Percentiles rank a stretch among this genome's conserved stretches.
Evolutionary conservation across 2,113 vertebrate genomes (phyloP).

Genomic region (Macquaria australasica): DNA sequence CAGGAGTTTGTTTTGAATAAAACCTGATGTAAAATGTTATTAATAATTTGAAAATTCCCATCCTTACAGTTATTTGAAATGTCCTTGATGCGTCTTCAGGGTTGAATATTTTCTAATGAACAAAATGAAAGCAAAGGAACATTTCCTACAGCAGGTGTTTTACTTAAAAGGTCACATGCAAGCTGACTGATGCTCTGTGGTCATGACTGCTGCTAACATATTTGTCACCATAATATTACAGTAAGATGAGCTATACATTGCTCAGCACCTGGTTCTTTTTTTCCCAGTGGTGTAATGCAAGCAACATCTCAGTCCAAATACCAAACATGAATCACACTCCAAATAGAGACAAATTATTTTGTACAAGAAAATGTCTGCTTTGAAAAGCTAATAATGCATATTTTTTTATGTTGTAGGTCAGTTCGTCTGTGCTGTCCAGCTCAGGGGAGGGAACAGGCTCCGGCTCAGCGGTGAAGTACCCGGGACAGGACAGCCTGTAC

Average conservation of each 20-base stretch:
- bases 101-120: background rate
- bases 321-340: constrained; percentile 4
- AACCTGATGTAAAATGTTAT: background rate
- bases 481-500: constrained; percentile 93
- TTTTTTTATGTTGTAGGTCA: constrained; percentile 81
- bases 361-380: background rate
- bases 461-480: constrained; percentile 89
- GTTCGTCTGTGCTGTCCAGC: constrained; percentile 89
- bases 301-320: background rate
- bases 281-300: background rate
- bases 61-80: background rate
- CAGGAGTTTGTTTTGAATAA: background rate
- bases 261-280: constrained; percentile 10
- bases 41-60: background rate
- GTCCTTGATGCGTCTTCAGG: background rate
- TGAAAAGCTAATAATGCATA: background rate
- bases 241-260: constrained; percentile 24
- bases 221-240: constrained; percentile 35
- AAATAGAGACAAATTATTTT: background rate
- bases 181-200: constrained; percentile 14
- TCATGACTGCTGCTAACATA: constrained; percentile 14
- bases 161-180: constrained; percentile 3
- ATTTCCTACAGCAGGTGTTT: constrained; percentile 15
- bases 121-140: background rate
- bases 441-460: constrained; percentile 88